phyloP scores from a whole-genome alignment of 1,140 invertebrate species.

The Probaryconus sp. region DNA sequence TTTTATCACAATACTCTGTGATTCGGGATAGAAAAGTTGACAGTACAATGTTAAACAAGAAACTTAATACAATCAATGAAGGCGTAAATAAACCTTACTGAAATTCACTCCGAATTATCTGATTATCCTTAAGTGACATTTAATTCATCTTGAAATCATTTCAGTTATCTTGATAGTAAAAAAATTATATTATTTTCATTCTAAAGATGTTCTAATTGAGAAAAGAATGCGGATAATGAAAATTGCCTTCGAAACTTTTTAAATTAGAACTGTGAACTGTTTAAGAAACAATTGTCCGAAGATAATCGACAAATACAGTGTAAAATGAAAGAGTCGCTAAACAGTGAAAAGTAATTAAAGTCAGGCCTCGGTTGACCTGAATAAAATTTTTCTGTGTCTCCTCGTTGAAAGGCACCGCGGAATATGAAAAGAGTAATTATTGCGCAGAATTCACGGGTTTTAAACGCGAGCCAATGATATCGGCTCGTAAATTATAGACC shows the following conservation, averaged over 20 bases:
- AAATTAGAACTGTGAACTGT: conserved; percentile 5
- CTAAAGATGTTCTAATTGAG: conserved; percentile 26
- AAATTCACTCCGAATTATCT: too few relatives aligned
- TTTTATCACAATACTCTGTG: conserved; percentile 37
- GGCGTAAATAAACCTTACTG: too few relatives aligned
- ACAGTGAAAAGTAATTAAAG: too few relatives aligned
- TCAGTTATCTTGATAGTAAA: too few relatives aligned
- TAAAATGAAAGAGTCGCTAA: too few relatives aligned
- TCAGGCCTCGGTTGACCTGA: too few relatives aligned
- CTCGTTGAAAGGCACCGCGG: too few relatives aligned
- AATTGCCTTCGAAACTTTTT: background rate
- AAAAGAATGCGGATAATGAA: background rate
- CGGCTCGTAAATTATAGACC: conserved; percentile 44
- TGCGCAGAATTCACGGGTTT: conserved; percentile 29
- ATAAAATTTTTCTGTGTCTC: too few relatives aligned
- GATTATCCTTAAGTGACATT: too few relatives aligned
- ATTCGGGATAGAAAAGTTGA: conserved; percentile 31
- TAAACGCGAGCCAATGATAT: conserved; percentile 18
- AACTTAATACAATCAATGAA: conserved; percentile 41
- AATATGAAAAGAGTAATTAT: conserved; percentile 19
- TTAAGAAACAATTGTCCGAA: conserved; percentile 8
- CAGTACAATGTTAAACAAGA: conserved; percentile 1
- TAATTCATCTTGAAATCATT: too few relatives aligned
- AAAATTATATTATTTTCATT: too few relatives aligned
- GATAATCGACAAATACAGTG: too few relatives aligned